phyloP scores from a whole-genome alignment of 1,140 invertebrate genomes.

The Pseudoatta argentina region DNA sequence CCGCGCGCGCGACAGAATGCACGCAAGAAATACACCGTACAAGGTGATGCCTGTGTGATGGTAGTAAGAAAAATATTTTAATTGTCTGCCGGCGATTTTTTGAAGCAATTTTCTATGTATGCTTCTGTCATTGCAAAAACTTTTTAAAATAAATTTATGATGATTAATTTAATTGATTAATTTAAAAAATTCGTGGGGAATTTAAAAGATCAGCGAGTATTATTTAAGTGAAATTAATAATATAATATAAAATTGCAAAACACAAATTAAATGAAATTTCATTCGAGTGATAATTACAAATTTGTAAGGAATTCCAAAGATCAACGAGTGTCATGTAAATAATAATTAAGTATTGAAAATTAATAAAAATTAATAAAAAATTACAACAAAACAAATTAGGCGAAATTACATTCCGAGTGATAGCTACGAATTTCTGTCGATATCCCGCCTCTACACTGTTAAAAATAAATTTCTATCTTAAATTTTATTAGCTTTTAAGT shows the following conservation, averaged over 20 bases:
- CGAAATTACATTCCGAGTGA: not conserved
- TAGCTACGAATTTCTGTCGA: not conserved
- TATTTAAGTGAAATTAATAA: not conserved
- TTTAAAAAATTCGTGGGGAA: not conserved
- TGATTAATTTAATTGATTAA: not conserved
- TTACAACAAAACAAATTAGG: not conserved
- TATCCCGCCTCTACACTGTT: not conserved
- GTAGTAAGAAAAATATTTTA: not conserved
- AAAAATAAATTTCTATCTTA: too few relatives aligned
- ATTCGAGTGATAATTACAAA: not conserved
- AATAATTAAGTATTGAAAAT: not conserved
- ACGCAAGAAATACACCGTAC: not conserved
- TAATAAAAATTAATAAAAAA: not conserved
- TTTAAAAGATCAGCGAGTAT: not conserved
- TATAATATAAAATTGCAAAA: not conserved
- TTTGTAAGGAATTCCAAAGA: too few relatives aligned
- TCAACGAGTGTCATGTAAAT: not conserved
- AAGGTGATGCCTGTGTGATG: not conserved
- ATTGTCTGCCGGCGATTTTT: not conserved
- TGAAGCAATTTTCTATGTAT: not conserved
- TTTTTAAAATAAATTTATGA: not conserved
- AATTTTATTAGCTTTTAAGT: too few relatives aligned
- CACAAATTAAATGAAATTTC: not conserved
- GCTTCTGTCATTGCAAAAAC: not conserved
- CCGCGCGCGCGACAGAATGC: constrained; percentile 13